A percentile compares a stretch with the other conserved stretches of the same genome.
These are phyloP conservation scores for Augiades crinisus DNA, from an alignment of 2,888 invertebrate species.

Conservation along the genomic window DNA sequence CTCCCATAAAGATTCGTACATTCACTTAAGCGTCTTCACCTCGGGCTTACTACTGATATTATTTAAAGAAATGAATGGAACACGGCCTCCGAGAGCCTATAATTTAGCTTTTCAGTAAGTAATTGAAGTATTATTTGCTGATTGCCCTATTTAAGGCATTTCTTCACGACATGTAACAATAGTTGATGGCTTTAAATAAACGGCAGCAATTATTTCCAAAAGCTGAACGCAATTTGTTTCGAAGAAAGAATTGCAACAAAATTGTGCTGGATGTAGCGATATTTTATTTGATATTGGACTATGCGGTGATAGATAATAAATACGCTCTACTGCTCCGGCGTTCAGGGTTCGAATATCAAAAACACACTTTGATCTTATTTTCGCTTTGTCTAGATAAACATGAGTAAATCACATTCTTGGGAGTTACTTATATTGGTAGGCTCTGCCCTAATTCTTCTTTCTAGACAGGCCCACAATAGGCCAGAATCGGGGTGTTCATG, in stretches of 20 bases:
- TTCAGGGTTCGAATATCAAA: too few species aligned
- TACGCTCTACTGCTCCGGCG: too few species aligned
- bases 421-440: too few species aligned
- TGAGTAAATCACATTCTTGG: too few species aligned
- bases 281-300: too few species aligned
- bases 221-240: slow-evolving; percentile 2
- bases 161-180: neutral
- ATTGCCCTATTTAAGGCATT: slow-evolving; percentile 20
- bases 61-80: slow-evolving; percentile 22
- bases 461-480: too few species aligned
- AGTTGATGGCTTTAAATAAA: slow-evolving; percentile 4
- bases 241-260: neutral
- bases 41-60: slow-evolving; percentile 21
- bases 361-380: too few species aligned
- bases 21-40: slow-evolving; percentile 23
- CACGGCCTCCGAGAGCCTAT: slow-evolving; percentile 15
- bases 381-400: too few species aligned
- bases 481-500: too few species aligned
- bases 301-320: too few species aligned
- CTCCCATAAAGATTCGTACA: slow-evolving; percentile 25
- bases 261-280: too few species aligned
- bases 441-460: too few species aligned
- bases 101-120: slow-evolving; percentile 23
- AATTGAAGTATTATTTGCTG: slow-evolving; percentile 14
- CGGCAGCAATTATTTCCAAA: slow-evolving; percentile 25